These are phyloP conservation scores for Melanogrammus aeglefinus DNA, from an alignment of 2,797 vertebrate species.

Conservation along the genomic window DNA sequence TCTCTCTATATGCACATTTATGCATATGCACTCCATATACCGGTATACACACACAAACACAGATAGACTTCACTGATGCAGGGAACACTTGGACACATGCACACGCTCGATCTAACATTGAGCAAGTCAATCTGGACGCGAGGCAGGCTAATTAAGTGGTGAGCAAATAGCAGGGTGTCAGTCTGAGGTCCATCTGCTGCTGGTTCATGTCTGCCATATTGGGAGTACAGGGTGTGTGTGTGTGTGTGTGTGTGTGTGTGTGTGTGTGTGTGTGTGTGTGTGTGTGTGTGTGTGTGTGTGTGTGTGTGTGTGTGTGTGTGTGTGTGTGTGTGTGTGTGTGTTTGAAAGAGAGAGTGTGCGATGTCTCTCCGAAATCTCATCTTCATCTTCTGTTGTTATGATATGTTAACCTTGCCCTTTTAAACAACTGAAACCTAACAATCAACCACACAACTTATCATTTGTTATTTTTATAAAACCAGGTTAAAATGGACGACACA, in stretches of 20 bases:
- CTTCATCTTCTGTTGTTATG: too few species aligned
- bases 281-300: neutral
- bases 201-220: neutral
- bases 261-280: neutral
- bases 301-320: slow-evolving; percentile 12
- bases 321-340: neutral
- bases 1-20: too few species aligned
- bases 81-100: neutral
- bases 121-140: neutral
- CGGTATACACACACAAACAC: slow-evolving; percentile 3
- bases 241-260: slow-evolving; percentile 7
- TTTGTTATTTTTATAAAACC: neutral
- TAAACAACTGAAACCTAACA: too few species aligned
- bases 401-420: too few species aligned
- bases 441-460: too few species aligned
- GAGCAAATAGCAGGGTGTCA: slow-evolving; percentile 43
- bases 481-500: neutral
- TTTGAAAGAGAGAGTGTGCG: neutral
- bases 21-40: neutral
- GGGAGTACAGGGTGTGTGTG: neutral
- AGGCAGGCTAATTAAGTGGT: slow-evolving; percentile 10
- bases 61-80: neutral
- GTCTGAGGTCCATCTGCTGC: slow-evolving; percentile 36
- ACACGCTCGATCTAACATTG: neutral
- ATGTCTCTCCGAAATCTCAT: neutral